phyloP scores from a whole-genome alignment of 2,888 invertebrate species.

The Chymomyza fuscimana region DNA sequence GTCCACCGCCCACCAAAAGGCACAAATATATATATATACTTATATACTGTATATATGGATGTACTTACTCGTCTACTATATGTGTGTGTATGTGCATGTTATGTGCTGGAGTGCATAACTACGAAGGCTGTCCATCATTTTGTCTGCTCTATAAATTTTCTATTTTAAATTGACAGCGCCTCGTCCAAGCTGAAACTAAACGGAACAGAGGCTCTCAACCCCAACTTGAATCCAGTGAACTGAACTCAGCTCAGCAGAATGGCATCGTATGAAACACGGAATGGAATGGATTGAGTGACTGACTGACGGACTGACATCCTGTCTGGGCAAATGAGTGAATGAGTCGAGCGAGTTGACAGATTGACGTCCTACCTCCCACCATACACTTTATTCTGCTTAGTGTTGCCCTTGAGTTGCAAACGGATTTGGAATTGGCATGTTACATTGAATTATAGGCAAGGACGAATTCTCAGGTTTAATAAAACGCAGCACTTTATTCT shows the following conservation, averaged over 20 bases:
- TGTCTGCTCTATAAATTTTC: conserved; percentile 78
- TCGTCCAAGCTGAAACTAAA: conserved; percentile 74
- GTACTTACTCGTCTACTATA: too few relatives aligned
- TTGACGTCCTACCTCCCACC: conserved; percentile 56
- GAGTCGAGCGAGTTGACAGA: conserved; percentile 65
- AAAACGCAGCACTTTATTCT: conserved; percentile 12
- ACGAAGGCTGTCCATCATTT: conserved; percentile 78
- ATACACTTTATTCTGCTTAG: conserved; percentile 17
- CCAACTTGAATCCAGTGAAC: conserved; percentile 27
- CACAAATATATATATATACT: conserved; percentile 25
- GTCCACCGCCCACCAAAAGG: conserved; percentile 16
- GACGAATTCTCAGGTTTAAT: conserved; percentile 45
- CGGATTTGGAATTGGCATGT: conserved; percentile 66
- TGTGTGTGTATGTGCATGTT: conserved; percentile 6
- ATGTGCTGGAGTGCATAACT: conserved; percentile 46
- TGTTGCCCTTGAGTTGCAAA: conserved; percentile 51
- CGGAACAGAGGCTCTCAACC: conserved; percentile 64
- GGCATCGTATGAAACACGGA: conserved; percentile 3
- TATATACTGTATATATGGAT: conserved; percentile 6
- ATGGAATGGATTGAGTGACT: background rate
- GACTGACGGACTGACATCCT: conserved; percentile 55
- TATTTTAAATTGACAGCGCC: conserved; percentile 78
- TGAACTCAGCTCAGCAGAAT: conserved; percentile 7
- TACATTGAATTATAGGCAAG: conserved; percentile 69
- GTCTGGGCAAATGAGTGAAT: conserved; percentile 74